Conservation (phyloP, 2,113 vertebrate species). For the Poeciliopsis occidentalis region DNA sequence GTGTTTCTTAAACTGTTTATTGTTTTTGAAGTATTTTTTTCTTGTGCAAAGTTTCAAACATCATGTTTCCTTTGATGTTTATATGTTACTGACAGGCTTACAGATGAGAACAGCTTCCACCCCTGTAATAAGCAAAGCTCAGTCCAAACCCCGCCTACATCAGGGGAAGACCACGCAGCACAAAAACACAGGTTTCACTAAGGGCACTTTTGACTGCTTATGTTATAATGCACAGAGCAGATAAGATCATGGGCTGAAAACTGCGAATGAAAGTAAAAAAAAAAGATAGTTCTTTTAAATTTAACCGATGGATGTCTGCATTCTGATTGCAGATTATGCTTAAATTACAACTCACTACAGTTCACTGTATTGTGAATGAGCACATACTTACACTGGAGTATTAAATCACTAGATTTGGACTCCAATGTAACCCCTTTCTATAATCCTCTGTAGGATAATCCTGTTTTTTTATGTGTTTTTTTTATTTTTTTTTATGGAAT, state of each 20-base stretch:
- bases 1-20: neutral
- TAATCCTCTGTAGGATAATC: conserved; percentile 75
- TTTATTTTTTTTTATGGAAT: conserved; percentile 62
- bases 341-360: conserved; percentile 4
- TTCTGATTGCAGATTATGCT: conserved; percentile 3
- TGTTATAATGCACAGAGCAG: neutral
- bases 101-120: conserved; percentile 77
- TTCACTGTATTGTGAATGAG: neutral
- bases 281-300: neutral
- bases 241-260: conserved; percentile 63
- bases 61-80: conserved; percentile 44
- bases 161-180: conserved; percentile 69
- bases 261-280: conserved; percentile 19
- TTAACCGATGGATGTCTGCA: too few species aligned
- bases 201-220: conserved; percentile 17
- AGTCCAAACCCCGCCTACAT: conserved; percentile 69
- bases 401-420: conserved; percentile 52
- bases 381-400: conserved; percentile 24
- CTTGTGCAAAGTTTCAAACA: neutral
- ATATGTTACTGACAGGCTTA: conserved; percentile 77
- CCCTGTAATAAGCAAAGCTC: conserved; percentile 75
- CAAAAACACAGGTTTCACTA: conserved; percentile 77
- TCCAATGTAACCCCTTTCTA: conserved; percentile 65
- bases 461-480: conserved; percentile 66
- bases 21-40: neutral